Base-by-base conservation (phyloP, 2,113 vertebrate species). In the Capra hircus region DNA sequence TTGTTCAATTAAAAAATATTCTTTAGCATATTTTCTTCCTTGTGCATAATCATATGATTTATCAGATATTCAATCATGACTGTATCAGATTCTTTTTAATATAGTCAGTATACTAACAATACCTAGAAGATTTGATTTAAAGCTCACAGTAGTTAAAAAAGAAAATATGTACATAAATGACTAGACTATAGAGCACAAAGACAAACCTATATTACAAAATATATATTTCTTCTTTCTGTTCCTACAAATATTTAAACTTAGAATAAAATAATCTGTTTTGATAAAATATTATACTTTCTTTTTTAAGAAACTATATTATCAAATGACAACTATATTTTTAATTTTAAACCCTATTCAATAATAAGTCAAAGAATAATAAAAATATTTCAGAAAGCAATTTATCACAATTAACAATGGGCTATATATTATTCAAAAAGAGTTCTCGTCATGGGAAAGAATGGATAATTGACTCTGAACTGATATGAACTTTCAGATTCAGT, bases 401-500 rank as follows among this genome's bases (percentile, higher is more conserved):
- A 36, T 96, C 6, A 92, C 23, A 95, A 80, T 60, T 93, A 64
- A 97, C 77, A 97, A 97, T 89, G 84, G 71, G 67, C 14, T 62
- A 60, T 89, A 62, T 57, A 57, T 40, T 93, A 85, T 30, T 97
- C 30, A 95, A n/a, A 94, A n/a, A 3, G 5, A 90, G 7, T 62
- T 97, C 95, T 95, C 77, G 36, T 97, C 95, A 9, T 93, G 81
- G 88, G 91, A 95, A 91, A 30, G 23, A 97, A 84, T 33, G 19
- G 90, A 30, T 59, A 96, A 93, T 89, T 97, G 5, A 6, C 71
- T 95, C 57, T 95, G 97, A 95, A 59, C 55, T 98, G 40, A 91
- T 97, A 21, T 97, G 85, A 98, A 88, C 67, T 95, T 97, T 97
- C 96, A 97, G 96, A 94, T 87, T 96, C 48, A 94, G 87, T 94